Evolutionary conservation across 1,140 invertebrate species (phyloP).

Genomic region (Streblospio benedicti): DNA sequence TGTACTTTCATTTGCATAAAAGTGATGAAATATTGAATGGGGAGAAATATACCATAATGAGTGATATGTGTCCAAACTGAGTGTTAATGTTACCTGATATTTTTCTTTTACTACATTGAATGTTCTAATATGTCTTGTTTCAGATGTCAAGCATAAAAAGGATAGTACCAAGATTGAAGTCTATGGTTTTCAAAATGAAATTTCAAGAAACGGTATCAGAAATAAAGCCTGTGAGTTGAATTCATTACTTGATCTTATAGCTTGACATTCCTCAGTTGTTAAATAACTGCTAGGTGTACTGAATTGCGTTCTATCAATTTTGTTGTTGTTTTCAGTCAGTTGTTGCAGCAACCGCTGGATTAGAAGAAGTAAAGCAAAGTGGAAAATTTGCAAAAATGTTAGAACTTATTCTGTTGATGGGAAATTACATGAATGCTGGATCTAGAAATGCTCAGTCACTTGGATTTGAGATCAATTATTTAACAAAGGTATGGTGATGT

Average conservation of each 20-base stretch:
- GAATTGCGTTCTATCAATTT: too few species aligned
- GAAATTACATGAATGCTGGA: constrained; percentile 92
- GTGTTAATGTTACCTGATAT: too few species aligned
- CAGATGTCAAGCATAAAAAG: constrained; percentile 75
- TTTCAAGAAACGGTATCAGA: constrained; percentile 76
- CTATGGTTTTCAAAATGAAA: constrained; percentile 79
- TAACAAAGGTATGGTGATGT: constrained; percentile 69
- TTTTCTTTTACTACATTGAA: too few species aligned
- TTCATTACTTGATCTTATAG: too few species aligned
- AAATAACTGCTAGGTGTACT: too few species aligned
- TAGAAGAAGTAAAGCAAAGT: constrained; percentile 86
- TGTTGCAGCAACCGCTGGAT: constrained; percentile 86
- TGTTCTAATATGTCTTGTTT: constrained; percentile 18
- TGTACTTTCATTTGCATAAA: not conserved
- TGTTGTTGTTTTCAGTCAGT: constrained; percentile 56
- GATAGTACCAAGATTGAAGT: constrained; percentile 73
- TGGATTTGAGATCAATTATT: constrained; percentile 92
- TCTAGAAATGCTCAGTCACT: constrained; percentile 85
- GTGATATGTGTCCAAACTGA: too few species aligned
- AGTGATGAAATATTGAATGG: not conserved
- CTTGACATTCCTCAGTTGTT: too few species aligned
- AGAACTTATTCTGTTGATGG: constrained; percentile 78
- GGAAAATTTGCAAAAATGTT: constrained; percentile 82
- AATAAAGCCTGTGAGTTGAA: constrained; percentile 71
- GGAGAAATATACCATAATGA: too few species aligned